Evolutionary conservation across 2,797 vertebrate species (phyloP).

Genomic region (Cygnus olor): DNA sequence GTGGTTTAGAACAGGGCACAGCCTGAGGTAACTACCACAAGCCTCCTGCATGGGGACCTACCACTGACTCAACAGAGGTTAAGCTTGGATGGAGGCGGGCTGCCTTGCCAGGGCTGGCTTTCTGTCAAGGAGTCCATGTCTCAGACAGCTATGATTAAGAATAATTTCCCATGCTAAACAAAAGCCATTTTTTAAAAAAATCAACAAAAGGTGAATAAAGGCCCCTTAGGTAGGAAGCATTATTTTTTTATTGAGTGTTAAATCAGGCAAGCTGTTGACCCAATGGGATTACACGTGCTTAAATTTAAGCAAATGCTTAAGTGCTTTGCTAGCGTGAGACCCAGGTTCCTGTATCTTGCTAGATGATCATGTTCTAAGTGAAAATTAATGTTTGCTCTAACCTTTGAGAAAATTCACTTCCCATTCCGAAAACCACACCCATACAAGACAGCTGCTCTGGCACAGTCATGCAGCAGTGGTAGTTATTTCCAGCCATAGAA

Average conservation of each 20-base stretch:
- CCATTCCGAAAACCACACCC: conserved; percentile 34
- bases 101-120: not conserved
- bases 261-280: not conserved
- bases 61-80: not conserved
- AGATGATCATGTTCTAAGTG: not conserved
- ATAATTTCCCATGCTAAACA: not conserved
- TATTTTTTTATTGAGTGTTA: conserved; percentile 27
- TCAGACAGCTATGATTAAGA: not conserved
- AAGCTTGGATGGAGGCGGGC: accelerated
- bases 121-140: not conserved
- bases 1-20: not conserved
- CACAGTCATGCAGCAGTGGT: not conserved
- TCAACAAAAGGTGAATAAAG: conserved; percentile 3
- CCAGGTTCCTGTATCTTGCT: not conserved
- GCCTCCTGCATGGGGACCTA: accelerated
- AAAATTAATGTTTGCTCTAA: conserved; percentile 2
- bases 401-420: not conserved
- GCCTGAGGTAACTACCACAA: not conserved
- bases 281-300: not conserved
- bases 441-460: conserved; percentile 1
- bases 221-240: not conserved
- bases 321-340: not conserved
- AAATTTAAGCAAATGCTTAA: conserved; percentile 1
- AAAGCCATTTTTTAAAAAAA: not conserved
- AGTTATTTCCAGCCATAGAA: conserved; percentile 46